Evolutionary conservation across 1,140 invertebrate species (phyloP), one percentile per base, ranked within the genome.

Genomic region (Monochamus saltuarius): DNA sequence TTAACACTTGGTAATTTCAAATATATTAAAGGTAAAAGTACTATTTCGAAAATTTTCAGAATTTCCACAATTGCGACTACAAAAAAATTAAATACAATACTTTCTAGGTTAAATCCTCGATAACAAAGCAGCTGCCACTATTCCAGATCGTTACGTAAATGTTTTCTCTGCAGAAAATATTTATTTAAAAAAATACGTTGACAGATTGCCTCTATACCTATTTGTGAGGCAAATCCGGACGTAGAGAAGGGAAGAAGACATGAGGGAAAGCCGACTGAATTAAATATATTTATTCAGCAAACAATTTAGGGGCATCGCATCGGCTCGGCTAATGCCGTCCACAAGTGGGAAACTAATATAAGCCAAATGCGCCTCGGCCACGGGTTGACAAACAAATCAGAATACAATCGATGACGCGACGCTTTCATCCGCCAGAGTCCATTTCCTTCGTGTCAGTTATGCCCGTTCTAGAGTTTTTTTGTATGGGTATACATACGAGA

Each of bases 341-440:
- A 47, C 45, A 47, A 47, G 45, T 47, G 45, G 45, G 45, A 47
- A 47, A 47, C 14, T 47, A 47, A 47, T 47, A 47, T 47, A 47
- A 47, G 29, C 45, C 45, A 29, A 47, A 47, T 19, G 10, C 45
- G 17, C 22, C 22, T 29, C n/a, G 45, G 45, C 17, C 17, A 29
- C 17, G 13, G 45, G 13, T 47, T 29, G 19, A 29, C 45, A 47
- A 47, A 47, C 45, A 47, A 47, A 47, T 47, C 45, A 10, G 29
- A 47, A n/a, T 29, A 47, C 45, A 47, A 19, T 47, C 45, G 45
- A 47, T 16, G 45, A 47, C 29, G 17, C 14, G 45, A 16, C 19
- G 10, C 45, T 47, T 47, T 47, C 45, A 47, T 47, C 45, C 7
- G 13, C 11, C 17, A 7, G 17, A n/a, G 9, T n/a, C 29, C 19